Conservation (phyloP, 2,113 vertebrate species). For the Ceyx margarethae region DNA sequence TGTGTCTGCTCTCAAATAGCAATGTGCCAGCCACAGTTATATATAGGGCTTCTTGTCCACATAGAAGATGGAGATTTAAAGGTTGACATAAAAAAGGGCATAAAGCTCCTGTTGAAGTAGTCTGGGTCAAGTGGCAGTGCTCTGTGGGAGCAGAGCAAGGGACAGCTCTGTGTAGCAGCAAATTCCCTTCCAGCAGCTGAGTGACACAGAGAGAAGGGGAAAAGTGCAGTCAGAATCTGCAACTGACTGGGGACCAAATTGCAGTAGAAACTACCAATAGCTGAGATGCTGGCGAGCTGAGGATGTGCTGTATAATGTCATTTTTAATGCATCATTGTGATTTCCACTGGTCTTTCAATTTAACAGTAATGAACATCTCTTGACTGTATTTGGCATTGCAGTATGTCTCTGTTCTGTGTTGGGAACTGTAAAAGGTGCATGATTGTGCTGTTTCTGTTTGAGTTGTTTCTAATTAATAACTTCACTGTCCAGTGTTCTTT, state of each 20-base stretch:
- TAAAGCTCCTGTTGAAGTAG: background rate
- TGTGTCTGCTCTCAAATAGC: background rate
- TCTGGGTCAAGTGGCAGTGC: background rate
- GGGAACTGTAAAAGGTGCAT: slow-evolving; percentile 69
- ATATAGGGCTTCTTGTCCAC: background rate
- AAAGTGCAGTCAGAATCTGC: background rate
- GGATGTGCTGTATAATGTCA: background rate
- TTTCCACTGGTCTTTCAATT: slow-evolving; percentile 10
- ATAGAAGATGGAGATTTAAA: background rate
- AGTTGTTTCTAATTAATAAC: slow-evolving; percentile 69
- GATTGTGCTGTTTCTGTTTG: slow-evolving; percentile 74
- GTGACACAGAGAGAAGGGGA: background rate
- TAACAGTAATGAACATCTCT: slow-evolving; percentile 49
- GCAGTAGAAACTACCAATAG: background rate
- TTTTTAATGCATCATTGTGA: slow-evolving; percentile 5
- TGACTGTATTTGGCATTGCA: slow-evolving; percentile 60
- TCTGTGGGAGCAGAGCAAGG: background rate
- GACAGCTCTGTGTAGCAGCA: background rate
- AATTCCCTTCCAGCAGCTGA: background rate
- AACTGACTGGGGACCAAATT: background rate
- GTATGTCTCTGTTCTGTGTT: slow-evolving; percentile 76
- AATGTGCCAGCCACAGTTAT: background rate
- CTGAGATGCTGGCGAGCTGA: background rate
- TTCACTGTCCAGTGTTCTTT: slow-evolving; percentile 80
- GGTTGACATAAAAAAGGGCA: background rate